Evolutionary conservation across 2,797 vertebrate genomes (phyloP), one percentile per base, ranked within the genome.

Genomic region (Staurois parvus): DNA sequence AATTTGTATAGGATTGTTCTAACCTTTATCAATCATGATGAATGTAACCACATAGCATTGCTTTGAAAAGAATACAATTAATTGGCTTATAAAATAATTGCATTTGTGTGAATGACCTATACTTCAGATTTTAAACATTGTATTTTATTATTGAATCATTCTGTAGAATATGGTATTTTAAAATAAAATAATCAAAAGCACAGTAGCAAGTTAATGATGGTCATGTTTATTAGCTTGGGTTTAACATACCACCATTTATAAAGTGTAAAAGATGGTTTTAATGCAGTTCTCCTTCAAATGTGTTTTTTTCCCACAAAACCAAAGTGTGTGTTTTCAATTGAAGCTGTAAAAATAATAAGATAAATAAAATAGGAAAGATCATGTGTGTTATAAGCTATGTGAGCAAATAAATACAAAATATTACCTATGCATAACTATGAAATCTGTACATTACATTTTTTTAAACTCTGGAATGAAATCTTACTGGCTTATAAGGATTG

Each of bases 1-100:
- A 4, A 69, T 52, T 69, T 80, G 78, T 11, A 26, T 26, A 32
- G 30, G 29, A 26, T 37, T 32, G 19, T 72, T 42, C 2, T 81
- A 59, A 81, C 77, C 66, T 79, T 79, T 37, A 40, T 45, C 21
- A 10, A 79, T n/a, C 29, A 12, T 40, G 24, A 10, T 62, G 24
- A 59, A 80, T 34, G 45, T 52, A 70, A 56, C 13, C 29, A 66
- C 11, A 59, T 56, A 34, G 48, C 69, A 56, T 72, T 72, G 32
- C 29, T 37, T 30, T 72, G 15, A 32, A 72, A 68, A 70, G 30
- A 69, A 62, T 62, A 4, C 5, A 5, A 72, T 56, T 81, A 62
- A 81, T 81, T 72, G 34, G 34, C 9, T 80, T 19, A n/a, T 52
- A 8, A 45, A 48, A 42, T 79, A 70, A 69, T 3, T 26, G 24